phyloP scores from a whole-genome alignment of 2,888 invertebrate species.

The Chrysolina haemoptera region DNA sequence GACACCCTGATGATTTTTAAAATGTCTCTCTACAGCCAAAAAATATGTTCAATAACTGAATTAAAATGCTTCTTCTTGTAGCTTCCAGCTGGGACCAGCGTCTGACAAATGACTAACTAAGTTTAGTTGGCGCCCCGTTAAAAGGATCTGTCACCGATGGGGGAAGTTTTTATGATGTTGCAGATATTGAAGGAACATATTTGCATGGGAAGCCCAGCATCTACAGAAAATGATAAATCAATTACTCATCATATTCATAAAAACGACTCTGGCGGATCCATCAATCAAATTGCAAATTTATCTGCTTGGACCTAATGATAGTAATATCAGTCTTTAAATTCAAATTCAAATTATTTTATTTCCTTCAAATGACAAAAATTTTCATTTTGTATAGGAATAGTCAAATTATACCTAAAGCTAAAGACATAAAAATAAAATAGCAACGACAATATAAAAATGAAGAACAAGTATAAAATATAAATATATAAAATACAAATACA shows the following conservation, averaged over 20 bases:
- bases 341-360: too few relatives aligned
- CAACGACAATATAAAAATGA: too few relatives aligned
- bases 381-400: too few relatives aligned
- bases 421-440: too few relatives aligned
- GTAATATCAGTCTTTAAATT: too few relatives aligned
- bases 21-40: slow-evolving; percentile 67
- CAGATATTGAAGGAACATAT: slow-evolving; percentile 38
- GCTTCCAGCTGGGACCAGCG: slow-evolving; percentile 62
- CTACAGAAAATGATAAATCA: slow-evolving; percentile 16
- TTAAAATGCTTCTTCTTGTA: slow-evolving; percentile 66
- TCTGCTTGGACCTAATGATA: too few relatives aligned
- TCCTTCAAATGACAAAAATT: too few relatives aligned
- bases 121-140: slow-evolving; percentile 64
- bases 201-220: slow-evolving; percentile 10
- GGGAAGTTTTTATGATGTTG: slow-evolving; percentile 56
- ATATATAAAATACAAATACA: too few relatives aligned
- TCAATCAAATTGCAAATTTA: neutral
- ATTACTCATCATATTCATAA: neutral
- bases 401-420: too few relatives aligned
- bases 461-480: too few relatives aligned
- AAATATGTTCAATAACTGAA: slow-evolving; percentile 71
- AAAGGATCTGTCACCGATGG: slow-evolving; percentile 63
- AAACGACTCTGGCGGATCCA: neutral
- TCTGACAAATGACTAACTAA: slow-evolving; percentile 70
- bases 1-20: slow-evolving; percentile 69